A percentile compares a stretch with the other conserved stretches of the same genome.
Conservation (phyloP, 2,113 vertebrate species). For the Pseudonaja textilis region DNA sequence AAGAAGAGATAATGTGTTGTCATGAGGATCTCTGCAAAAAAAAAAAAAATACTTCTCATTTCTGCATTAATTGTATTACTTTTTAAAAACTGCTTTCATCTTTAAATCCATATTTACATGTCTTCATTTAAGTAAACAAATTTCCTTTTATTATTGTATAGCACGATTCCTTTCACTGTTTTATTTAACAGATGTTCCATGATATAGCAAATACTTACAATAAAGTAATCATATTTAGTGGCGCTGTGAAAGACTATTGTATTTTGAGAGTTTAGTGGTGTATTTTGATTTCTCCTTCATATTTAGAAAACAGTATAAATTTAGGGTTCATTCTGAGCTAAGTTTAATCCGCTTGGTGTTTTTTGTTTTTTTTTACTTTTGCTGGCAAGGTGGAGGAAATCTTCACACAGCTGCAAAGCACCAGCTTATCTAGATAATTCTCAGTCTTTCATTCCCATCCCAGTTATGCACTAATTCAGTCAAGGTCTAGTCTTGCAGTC, state of each 20-base stretch:
- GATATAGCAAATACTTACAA: background rate
- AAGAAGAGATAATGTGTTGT: background rate
- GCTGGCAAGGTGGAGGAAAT: background rate
- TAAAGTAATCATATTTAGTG: background rate
- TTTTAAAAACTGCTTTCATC: background rate
- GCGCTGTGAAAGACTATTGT: background rate
- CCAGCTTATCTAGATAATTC: background rate
- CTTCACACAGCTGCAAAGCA: background rate
- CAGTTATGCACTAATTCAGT: background rate
- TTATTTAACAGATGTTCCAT: background rate
- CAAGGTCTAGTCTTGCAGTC: background rate
- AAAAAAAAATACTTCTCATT: conserved; percentile 41
- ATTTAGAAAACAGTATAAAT: background rate
- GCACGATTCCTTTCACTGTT: background rate
- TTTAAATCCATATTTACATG: background rate
- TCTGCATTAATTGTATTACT: background rate
- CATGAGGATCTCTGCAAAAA: conserved; percentile 10
- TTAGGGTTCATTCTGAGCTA: background rate
- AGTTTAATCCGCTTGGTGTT: background rate
- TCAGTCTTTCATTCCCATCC: background rate
- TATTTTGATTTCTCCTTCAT: background rate
- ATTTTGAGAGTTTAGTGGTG: background rate
- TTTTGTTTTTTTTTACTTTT: background rate
- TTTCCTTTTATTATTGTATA: background rate
- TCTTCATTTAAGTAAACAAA: conserved; percentile 1